These are phyloP conservation scores for Zaprionus gabonicus DNA, from an alignment of 1,140 invertebrate species.

Conservation along the genomic window DNA sequence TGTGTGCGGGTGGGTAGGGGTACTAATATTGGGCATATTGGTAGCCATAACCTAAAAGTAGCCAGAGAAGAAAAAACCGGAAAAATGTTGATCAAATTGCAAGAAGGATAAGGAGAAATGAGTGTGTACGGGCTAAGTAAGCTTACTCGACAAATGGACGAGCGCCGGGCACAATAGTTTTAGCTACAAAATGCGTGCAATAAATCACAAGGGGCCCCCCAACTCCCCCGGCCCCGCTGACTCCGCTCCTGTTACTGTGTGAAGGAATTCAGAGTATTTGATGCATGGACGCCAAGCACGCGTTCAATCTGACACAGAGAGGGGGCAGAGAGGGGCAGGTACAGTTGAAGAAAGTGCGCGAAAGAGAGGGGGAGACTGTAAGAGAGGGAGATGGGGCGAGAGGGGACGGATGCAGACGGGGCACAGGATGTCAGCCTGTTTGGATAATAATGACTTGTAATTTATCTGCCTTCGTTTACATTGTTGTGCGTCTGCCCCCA, in stretches of 20 bases:
- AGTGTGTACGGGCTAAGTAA: slow-evolving; percentile 5
- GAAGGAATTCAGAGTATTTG: slow-evolving; percentile 64
- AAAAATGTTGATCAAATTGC: slow-evolving; percentile 33
- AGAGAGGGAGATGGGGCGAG: not conserved
- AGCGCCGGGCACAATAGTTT: slow-evolving; percentile 32
- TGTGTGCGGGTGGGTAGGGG: not conserved
- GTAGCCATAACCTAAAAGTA: slow-evolving; percentile 79
- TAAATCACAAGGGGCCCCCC: slow-evolving; percentile 31
- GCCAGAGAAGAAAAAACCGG: slow-evolving; percentile 51
- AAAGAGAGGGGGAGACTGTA: slow-evolving; percentile 2
- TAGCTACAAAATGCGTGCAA: slow-evolving; percentile 38
- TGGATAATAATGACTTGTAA: slow-evolving; percentile 79
- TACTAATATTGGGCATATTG: slow-evolving; percentile 69
- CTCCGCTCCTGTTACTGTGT: not conserved
- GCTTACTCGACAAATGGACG: slow-evolving; percentile 13
- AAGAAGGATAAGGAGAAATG: not conserved
- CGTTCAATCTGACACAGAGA: slow-evolving; percentile 46
- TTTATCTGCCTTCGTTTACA: slow-evolving; percentile 82
- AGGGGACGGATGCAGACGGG: not conserved
- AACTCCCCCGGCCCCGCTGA: not conserved
- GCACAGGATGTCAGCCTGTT: slow-evolving; percentile 61
- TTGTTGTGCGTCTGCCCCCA: slow-evolving; percentile 47
- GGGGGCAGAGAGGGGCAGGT: not conserved
- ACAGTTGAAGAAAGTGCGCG: not conserved
- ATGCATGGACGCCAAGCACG: slow-evolving; percentile 65